Evolutionary conservation across 1,140 invertebrate genomes (phyloP).

Genomic region (Drosophila rufa): DNA sequence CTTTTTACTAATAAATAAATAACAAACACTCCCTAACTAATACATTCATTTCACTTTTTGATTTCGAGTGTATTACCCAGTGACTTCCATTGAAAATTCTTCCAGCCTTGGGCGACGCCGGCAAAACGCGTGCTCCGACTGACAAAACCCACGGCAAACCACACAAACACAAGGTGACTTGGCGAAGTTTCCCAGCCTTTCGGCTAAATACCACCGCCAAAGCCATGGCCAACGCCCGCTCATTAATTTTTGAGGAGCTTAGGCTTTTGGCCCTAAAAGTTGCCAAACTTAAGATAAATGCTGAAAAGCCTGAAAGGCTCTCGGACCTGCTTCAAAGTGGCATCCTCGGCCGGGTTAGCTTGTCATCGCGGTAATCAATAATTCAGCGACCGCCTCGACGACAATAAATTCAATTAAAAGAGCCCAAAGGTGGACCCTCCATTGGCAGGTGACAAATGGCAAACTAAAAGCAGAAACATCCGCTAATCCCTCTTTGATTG

Average conservation of each 20-base stretch:
- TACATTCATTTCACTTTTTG: background rate
- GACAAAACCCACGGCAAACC: constrained; percentile 21
- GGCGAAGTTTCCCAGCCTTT: constrained; percentile 42
- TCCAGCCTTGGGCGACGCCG: background rate
- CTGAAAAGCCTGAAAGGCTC: constrained; percentile 26
- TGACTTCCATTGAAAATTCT: constrained; percentile 25
- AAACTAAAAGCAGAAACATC: constrained; percentile 38
- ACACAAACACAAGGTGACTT: constrained; percentile 32
- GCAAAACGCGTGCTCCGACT: constrained; percentile 50
- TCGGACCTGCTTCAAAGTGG: constrained; percentile 10
- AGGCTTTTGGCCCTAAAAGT: constrained; percentile 37
- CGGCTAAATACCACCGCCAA: constrained; percentile 15
- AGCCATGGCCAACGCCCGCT: constrained; percentile 14
- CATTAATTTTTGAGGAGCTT: constrained; percentile 70
- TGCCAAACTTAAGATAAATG: constrained; percentile 66
- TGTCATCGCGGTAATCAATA: constrained; percentile 68
- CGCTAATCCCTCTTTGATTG: constrained; percentile 73
- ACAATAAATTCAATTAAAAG: constrained; percentile 76
- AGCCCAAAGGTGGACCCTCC: constrained; percentile 44
- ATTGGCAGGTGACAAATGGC: constrained; percentile 57
- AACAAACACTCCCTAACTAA: background rate
- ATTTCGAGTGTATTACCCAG: background rate
- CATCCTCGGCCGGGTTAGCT: constrained; percentile 30
- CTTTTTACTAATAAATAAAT: background rate
- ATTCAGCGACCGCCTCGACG: constrained; percentile 49